Conservation (phyloP, 2,888 invertebrate species). For the Ommatoiulus sabulosus region DNA sequence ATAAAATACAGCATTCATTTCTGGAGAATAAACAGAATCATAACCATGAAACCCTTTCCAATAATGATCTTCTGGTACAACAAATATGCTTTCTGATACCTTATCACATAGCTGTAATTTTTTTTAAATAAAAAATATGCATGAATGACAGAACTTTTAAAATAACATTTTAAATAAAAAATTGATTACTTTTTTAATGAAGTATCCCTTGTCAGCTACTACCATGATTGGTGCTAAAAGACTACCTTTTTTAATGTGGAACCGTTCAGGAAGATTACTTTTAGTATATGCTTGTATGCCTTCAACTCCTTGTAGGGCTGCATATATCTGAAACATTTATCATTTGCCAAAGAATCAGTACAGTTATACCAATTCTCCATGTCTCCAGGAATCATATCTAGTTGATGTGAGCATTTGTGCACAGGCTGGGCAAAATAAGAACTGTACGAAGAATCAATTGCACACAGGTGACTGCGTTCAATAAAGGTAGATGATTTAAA, state of each 20-base stretch:
- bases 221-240: slow-evolving; percentile 65
- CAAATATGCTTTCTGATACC: neutral
- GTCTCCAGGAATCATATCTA: too few species aligned
- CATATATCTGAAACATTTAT: neutral
- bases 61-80: slow-evolving; percentile 3
- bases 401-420: too few species aligned
- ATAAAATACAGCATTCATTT: slow-evolving; percentile 50
- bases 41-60: slow-evolving; percentile 57
- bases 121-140: neutral
- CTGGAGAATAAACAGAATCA: neutral
- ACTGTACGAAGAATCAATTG: too few species aligned
- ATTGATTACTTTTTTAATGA: slow-evolving; percentile 54
- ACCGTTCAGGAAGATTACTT: slow-evolving; percentile 65
- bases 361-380: too few species aligned
- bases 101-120: neutral
- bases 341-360: neutral
- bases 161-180: neutral
- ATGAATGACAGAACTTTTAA: neutral
- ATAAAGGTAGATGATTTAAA: too few species aligned
- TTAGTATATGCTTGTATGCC: slow-evolving; percentile 63
- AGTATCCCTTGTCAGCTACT: slow-evolving; percentile 65
- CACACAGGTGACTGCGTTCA: too few species aligned
- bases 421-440: too few species aligned
- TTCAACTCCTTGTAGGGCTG: neutral
- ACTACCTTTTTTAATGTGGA: slow-evolving; percentile 66